Base-by-base conservation (phyloP, 2,113 vertebrate genomes). In the Petrocephalus microphthalmus region DNA sequence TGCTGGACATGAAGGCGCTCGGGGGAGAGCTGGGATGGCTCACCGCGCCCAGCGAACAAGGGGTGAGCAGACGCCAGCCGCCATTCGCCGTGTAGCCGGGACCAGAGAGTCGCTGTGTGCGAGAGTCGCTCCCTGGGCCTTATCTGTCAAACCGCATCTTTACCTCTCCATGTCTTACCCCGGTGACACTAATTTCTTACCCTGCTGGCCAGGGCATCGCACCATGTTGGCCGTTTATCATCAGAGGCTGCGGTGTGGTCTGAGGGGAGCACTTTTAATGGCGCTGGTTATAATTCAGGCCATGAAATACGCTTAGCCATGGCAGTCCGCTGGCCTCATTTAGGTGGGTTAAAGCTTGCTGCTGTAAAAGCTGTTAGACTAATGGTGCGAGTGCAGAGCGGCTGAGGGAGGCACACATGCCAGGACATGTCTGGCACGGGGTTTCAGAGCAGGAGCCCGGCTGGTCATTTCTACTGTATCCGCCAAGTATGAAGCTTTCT, bases 1-100 rank as follows among this genome's bases (percentile, higher is more conserved):
- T 99, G 90, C 93, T 99, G 94, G 98, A 99, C 90, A 98, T 99
- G 13, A 97, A 93, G 19, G 94, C 96, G 47, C 96, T 96, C 0
- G 97, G 98, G 45, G 97, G 97, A 42, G 97, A 99, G 89, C 93
- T 98, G 22, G 98, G 98, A 51, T 99, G 98, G 98, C 93, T 99
- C 91, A 97, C 97, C 1, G 93, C 92, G 25, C 98, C 98, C 22
- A 95, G 96, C 7, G 97, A 97, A 93, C 95, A 96, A 92, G 98
- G 98, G 93, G 98, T 96, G 95, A 97, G 97, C 95, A 90, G 91
- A 92, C 90, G 91, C 90, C 89, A 87, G 25, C 49, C 22, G 22
- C 3, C 22, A 2, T 84, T 52, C 4, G n/a, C 22, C 4, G 82
- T 49, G 8, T 10, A 71, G 64, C 52, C 6, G 7, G 7, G 52